Conservation (phyloP, 2,797 vertebrate species). For the Thunnus albacares region DNA sequence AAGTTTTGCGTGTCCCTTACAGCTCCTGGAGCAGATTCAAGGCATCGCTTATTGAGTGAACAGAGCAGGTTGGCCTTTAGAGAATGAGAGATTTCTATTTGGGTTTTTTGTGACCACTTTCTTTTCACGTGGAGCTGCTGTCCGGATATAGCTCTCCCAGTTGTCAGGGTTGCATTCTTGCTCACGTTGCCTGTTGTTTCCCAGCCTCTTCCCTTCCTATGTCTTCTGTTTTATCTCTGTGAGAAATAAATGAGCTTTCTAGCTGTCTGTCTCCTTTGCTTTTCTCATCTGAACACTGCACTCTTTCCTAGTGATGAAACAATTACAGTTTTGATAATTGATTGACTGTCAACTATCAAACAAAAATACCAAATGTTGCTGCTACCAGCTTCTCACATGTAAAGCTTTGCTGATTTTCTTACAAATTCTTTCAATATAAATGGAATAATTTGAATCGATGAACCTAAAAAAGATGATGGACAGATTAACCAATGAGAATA, state of each 20-base stretch:
- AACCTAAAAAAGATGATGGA: neutral
- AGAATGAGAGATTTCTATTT: slow-evolving; percentile 53
- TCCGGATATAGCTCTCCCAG: slow-evolving; percentile 78
- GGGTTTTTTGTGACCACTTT: slow-evolving; percentile 68
- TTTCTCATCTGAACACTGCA: neutral
- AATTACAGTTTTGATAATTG: neutral
- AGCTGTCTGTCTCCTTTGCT: slow-evolving; percentile 16
- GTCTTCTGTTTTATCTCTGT: slow-evolving; percentile 20
- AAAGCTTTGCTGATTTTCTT: neutral
- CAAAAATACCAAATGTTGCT: neutral
- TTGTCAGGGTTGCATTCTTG: slow-evolving; percentile 76
- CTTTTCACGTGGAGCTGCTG: slow-evolving; percentile 41
- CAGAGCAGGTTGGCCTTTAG: slow-evolving; percentile 32
- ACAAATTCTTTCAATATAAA: too few species aligned
- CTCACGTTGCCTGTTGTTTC: slow-evolving; percentile 46
- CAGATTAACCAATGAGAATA: too few species aligned
- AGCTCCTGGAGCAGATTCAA: slow-evolving; percentile 11
- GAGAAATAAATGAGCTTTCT: neutral
- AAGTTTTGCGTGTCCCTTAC: neutral
- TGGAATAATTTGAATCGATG: too few species aligned
- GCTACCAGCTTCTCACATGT: neutral
- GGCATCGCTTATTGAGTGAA: neutral
- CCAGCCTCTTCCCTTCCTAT: neutral
- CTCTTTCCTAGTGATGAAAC: neutral
- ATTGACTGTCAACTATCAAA: neutral